A percentile compares a stretch with the other conserved stretches of the same genome.
These are phyloP conservation scores for Muntiacus muntjak DNA, from an alignment of 2,113 vertebrate species.

Conservation along the genomic window DNA sequence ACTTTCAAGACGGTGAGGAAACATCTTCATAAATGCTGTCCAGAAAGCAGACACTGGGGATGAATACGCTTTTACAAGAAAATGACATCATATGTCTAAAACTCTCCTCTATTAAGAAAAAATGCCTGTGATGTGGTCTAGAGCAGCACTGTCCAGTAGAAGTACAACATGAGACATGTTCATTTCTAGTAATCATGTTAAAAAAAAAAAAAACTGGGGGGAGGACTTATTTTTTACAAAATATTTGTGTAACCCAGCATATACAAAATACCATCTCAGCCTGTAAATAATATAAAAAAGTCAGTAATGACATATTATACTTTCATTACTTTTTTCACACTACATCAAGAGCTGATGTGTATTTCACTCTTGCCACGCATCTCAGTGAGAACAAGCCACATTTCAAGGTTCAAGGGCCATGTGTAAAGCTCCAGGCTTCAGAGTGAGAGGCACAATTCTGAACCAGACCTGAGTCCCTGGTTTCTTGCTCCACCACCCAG, in stretches of 20 bases:
- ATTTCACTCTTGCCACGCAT: not conserved
- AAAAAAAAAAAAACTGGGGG: not conserved
- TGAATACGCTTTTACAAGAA: not conserved
- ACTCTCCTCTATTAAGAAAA: not conserved
- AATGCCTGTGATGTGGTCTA: not conserved
- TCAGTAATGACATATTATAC: not conserved
- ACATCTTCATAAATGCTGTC: not conserved
- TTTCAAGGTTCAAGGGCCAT: not conserved
- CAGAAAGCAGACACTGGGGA: not conserved
- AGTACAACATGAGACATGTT: not conserved
- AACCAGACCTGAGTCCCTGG: not conserved
- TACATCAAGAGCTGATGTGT: not conserved
- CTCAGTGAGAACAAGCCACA: not conserved
- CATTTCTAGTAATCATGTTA: not conserved
- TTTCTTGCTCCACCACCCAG: not conserved
- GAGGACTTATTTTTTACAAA: not conserved
- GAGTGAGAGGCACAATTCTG: not conserved
- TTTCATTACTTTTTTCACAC: not conserved
- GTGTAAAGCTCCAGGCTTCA: not conserved
- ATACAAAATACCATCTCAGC: not conserved
- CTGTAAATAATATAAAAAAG: not conserved
- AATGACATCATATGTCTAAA: not conserved
- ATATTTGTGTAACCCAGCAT: not conserved
- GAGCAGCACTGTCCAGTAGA: not conserved
- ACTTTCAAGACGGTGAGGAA: not conserved